A percentile compares a stretch with the other conserved stretches of the same genome.
Evolutionary conservation across 2,113 vertebrate genomes (phyloP).

Genomic region (Anarhynchus alexandrinus): DNA sequence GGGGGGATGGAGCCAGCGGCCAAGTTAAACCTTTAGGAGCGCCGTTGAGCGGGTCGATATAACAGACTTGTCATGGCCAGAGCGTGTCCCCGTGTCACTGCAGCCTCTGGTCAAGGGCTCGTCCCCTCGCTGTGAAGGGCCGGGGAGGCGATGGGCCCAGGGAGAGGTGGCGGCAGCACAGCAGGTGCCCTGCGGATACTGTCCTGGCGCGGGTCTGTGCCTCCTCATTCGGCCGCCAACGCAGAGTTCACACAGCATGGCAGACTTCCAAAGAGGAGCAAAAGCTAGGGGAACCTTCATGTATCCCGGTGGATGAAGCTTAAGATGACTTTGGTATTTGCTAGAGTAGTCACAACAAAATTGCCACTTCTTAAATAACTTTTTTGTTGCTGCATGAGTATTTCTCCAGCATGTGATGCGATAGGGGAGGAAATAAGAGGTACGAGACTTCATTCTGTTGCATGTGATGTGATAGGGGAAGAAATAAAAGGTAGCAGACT

Average conservation of each 20-base stretch:
- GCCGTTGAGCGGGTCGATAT: rapidly evolving
- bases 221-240: rapidly evolving
- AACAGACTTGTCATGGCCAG: rapidly evolving
- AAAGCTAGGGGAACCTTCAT: neutral
- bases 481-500: neutral
- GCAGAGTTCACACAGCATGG: rapidly evolving
- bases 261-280: neutral
- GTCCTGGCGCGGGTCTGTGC: rapidly evolving
- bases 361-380: neutral
- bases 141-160: neutral
- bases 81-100: neutral
- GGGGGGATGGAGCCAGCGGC: neutral
- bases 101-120: neutral
- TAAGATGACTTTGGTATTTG: neutral
- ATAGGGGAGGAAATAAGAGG: neutral
- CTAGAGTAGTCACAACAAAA: neutral
- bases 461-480: rapidly evolving
- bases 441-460: neutral
- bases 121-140: neutral
- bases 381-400: neutral
- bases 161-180: rapidly evolving
- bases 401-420: neutral
- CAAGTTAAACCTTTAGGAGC: neutral
- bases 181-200: rapidly evolving
- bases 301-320: neutral